These are phyloP conservation scores for Aleiodes leptofemur DNA, from an alignment of 2,888 invertebrate genomes.

Conservation along the genomic window DNA sequence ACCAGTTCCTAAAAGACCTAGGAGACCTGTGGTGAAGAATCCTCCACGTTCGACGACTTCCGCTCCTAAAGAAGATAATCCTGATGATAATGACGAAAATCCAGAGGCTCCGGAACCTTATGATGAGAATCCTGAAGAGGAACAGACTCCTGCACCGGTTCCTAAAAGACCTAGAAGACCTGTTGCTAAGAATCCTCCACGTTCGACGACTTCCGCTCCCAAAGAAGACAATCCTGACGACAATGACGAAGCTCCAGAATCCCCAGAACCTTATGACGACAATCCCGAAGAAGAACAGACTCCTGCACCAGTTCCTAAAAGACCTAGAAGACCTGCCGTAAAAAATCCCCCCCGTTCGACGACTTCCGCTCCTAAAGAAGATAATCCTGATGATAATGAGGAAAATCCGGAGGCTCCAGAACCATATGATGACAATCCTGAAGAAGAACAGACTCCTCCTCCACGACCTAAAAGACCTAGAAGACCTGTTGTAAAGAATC, in stretches of 20 bases:
- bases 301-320: conserved; percentile 10
- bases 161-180: conserved; percentile 14
- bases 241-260: conserved; percentile 24
- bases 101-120: conserved; percentile 24
- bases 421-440: conserved; percentile 28
- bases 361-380: neutral
- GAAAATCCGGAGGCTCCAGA: conserved; percentile 22
- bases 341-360: conserved; percentile 16
- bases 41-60: conserved; percentile 4
- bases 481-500: conserved; percentile 25
- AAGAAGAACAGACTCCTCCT: conserved; percentile 28
- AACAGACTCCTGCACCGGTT: conserved; percentile 12
- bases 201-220: neutral
- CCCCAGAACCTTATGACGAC: conserved; percentile 19
- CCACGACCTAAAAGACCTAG: conserved; percentile 3
- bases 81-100: conserved; percentile 17
- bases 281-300: conserved; percentile 32
- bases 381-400: conserved; percentile 22
- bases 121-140: conserved; percentile 36
- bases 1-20: conserved; percentile 3
- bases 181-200: conserved; percentile 13
- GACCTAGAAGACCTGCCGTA: conserved; percentile 5
- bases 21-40: conserved; percentile 25
- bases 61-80: neutral
- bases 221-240: conserved; percentile 17